These are phyloP conservation scores for Drosophila ohnishii DNA, from an alignment of 1,140 invertebrate genomes.

Conservation along the genomic window DNA sequence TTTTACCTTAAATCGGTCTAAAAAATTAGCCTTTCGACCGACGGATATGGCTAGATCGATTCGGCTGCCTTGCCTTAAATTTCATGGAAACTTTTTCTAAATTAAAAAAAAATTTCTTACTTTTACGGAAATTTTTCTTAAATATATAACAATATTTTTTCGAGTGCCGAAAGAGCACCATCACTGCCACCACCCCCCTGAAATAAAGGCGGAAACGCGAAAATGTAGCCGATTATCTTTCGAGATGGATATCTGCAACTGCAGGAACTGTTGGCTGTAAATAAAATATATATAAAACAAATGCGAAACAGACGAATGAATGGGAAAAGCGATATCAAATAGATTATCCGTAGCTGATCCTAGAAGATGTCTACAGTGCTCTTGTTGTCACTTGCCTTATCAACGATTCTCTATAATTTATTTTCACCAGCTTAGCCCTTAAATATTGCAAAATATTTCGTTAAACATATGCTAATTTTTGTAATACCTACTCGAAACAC, in stretches of 20 bases:
- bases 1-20: no score
- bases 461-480: not conserved
- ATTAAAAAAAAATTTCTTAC: no score
- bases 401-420: not conserved
- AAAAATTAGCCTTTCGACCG: no score
- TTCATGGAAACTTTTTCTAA: no score
- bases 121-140: no score
- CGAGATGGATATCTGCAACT: constrained; percentile 29
- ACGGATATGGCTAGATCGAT: no score
- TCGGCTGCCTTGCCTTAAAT: no score
- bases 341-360: not conserved
- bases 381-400: not conserved
- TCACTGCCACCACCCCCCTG: not conserved
- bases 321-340: not conserved
- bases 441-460: not conserved
- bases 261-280: constrained; percentile 7
- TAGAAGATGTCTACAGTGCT: no score
- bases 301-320: not conserved
- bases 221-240: constrained; percentile 48
- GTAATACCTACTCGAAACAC: not conserved
- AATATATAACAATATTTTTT: no score
- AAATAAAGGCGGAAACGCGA: constrained; percentile 38
- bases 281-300: constrained; percentile 34
- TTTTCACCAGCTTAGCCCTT: no score
- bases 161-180: no score